Conservation (phyloP, 2,888 invertebrate genomes). For the Rhyacophila evoluta region DNA sequence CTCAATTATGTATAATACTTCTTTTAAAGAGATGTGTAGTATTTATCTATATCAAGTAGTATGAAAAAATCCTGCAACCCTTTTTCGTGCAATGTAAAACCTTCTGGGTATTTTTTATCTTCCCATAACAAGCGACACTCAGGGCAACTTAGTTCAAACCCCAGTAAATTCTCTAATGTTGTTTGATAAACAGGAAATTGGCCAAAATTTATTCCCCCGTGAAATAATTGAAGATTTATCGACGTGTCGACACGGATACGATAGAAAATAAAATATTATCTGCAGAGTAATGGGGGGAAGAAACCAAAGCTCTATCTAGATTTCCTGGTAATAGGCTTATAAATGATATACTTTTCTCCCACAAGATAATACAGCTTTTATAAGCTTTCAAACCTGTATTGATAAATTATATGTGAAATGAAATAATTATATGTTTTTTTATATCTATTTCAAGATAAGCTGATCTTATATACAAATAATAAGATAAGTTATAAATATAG, state of each 20-base stretch:
- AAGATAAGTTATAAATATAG: too few species aligned
- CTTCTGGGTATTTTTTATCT: slow-evolving; percentile 20
- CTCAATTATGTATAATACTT: too few species aligned
- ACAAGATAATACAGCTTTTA: too few species aligned
- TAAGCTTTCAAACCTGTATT: too few species aligned
- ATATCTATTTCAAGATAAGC: too few species aligned
- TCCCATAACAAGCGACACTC: slow-evolving; percentile 33
- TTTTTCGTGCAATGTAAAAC: neutral
- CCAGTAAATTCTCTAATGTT: slow-evolving; percentile 28
- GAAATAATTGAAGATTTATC: slow-evolving; percentile 30
- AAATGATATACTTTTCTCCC: slow-evolving; percentile 2
- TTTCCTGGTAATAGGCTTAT: neutral
- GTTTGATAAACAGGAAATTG: slow-evolving; percentile 36
- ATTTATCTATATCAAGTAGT: too few species aligned
- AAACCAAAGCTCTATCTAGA: neutral
- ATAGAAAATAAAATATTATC: neutral
- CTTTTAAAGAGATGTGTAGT: too few species aligned
- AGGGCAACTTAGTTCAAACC: neutral
- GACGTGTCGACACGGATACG: slow-evolving; percentile 2
- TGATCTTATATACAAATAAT: too few species aligned
- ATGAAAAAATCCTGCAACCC: too few species aligned
- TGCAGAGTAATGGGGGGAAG: neutral
- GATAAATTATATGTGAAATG: too few species aligned
- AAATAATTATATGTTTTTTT: too few species aligned
- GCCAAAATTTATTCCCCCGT: slow-evolving; percentile 24